Conservation (phyloP, 2,113 vertebrate genomes). For the Acinonyx jubatus region DNA sequence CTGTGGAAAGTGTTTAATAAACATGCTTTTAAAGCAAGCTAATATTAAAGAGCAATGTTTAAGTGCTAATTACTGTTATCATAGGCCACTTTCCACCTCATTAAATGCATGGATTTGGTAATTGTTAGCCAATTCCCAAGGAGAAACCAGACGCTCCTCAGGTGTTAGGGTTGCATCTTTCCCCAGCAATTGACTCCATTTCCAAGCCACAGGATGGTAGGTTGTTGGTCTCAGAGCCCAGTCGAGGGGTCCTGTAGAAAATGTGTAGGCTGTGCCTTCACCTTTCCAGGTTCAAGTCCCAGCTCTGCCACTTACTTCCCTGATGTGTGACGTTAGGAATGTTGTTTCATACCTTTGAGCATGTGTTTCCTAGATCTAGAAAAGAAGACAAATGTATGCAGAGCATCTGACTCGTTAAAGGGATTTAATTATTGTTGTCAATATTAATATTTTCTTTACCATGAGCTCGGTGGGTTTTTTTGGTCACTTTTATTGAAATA, state of each 20-base stretch:
- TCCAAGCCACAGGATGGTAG: not conserved
- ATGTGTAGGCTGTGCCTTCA: not conserved
- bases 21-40: not conserved
- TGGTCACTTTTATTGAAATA: not conserved
- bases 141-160: not conserved
- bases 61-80: slow-evolving; percentile 70
- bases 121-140: slow-evolving; percentile 55
- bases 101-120: slow-evolving; percentile 49
- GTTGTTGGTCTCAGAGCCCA: not conserved
- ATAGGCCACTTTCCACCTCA: slow-evolving; percentile 61
- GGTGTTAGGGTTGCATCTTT: not conserved
- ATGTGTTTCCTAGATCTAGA: not conserved
- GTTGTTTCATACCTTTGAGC: not conserved
- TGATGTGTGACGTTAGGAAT: not conserved
- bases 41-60: slow-evolving; percentile 16
- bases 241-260: not conserved
- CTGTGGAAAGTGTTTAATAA: slow-evolving; percentile 48
- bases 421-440: not conserved
- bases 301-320: not conserved
- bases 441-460: not conserved
- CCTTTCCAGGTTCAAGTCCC: not conserved
- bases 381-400: not conserved
- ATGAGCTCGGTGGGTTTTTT: not conserved
- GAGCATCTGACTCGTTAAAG: not conserved
- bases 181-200: not conserved